A percentile compares a stretch with the other conserved stretches of the same genome.
phyloP scores from a whole-genome alignment of 2,888 invertebrate genomes.

The Pseudanteris insignis region DNA sequence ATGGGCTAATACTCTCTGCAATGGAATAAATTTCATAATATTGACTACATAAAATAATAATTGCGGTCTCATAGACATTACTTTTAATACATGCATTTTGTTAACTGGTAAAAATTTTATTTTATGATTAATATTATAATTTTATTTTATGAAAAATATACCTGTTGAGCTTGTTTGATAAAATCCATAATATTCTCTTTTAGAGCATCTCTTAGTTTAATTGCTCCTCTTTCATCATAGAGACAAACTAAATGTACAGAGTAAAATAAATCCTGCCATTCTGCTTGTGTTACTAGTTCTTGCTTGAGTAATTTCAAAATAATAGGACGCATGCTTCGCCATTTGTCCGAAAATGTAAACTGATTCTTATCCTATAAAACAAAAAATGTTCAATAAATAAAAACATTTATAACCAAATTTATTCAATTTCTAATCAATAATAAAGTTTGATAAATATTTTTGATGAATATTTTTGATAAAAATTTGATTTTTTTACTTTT shows the following conservation, averaged over 20 bases:
- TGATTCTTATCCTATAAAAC: constrained; percentile 76
- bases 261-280: constrained; percentile 99
- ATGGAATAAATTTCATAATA: constrained; percentile 10
- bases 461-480: too few species aligned
- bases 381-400: background rate
- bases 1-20: constrained; percentile 82
- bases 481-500: too few species aligned
- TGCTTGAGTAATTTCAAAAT: constrained; percentile 93
- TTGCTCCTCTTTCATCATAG: constrained; percentile 96
- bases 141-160: constrained; percentile 50
- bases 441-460: too few species aligned
- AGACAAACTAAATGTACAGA: constrained; percentile 94
- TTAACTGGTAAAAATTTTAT: too few species aligned
- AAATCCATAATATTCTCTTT: constrained; percentile 94
- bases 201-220: constrained; percentile 86
- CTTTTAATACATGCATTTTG: too few species aligned
- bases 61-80: too few species aligned
- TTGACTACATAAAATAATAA: too few species aligned
- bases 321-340: constrained; percentile 94
- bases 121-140: too few species aligned
- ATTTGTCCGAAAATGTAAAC: constrained; percentile 93
- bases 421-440: too few species aligned
- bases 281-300: constrained; percentile 89
- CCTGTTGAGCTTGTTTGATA: constrained; percentile 89
- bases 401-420: too few species aligned